Percentiles rank a stretch among this genome's conserved stretches.
phyloP scores from a whole-genome alignment of 2,113 vertebrate species.

The Balaeniceps rex region DNA sequence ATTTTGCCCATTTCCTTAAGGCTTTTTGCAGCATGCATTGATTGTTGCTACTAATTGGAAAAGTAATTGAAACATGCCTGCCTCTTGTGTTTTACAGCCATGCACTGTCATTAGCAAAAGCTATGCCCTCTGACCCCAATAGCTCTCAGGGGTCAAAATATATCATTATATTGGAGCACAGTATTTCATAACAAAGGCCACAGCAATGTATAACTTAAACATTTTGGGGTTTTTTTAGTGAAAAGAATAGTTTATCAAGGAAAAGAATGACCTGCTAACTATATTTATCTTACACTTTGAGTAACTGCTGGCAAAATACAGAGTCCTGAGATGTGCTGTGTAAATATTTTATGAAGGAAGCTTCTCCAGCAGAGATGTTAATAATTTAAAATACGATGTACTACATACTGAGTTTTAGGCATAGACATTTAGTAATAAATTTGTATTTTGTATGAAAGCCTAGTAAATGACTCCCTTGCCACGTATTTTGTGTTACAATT shows the following conservation, averaged over 20 bases:
- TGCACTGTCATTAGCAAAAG: constrained; percentile 53
- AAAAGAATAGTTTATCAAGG: constrained; percentile 28
- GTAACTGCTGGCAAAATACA: constrained; percentile 67
- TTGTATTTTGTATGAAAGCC: constrained; percentile 63
- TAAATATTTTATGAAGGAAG: constrained; percentile 77
- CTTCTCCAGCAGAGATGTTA: constrained; percentile 71
- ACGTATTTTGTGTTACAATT: constrained; percentile 44
- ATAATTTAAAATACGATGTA: constrained; percentile 75
- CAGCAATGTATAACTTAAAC: neutral
- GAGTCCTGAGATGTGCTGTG: constrained; percentile 57
- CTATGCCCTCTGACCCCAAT: constrained; percentile 49
- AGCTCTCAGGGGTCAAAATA: constrained; percentile 16
- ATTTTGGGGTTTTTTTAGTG: neutral
- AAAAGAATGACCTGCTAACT: constrained; percentile 55
- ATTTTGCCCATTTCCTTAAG: constrained; percentile 36
- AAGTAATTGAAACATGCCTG: constrained; percentile 57
- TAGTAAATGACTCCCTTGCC: constrained; percentile 56
- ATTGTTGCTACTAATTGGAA: constrained; percentile 68
- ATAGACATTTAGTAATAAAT: constrained; percentile 66
- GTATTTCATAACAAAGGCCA: constrained; percentile 13
- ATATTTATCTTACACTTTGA: constrained; percentile 59
- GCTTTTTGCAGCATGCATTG: constrained; percentile 49
- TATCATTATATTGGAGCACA: neutral
- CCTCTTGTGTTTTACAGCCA: constrained; percentile 37
- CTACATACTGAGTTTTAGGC: constrained; percentile 68